Percentiles rank a stretch among this genome's conserved stretches.
These are phyloP conservation scores for Excalfactoria chinensis DNA, from an alignment of 2,113 vertebrate genomes.

Conservation along the genomic window DNA sequence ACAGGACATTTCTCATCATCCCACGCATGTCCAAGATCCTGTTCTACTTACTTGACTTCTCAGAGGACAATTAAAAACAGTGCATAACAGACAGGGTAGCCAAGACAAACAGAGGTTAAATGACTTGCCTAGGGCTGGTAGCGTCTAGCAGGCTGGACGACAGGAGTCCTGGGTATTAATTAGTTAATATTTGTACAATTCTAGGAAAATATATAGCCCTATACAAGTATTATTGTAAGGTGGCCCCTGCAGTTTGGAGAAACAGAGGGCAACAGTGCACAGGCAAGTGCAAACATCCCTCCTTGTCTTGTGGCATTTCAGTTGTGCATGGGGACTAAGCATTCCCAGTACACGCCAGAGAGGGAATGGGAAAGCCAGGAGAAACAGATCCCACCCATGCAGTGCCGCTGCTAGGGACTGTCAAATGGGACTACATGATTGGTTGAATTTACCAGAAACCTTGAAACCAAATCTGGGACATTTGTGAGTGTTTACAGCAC, in stretches of 20 bases:
- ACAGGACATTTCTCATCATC: background rate
- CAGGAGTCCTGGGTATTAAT: slow-evolving; percentile 61
- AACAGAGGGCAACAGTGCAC: slow-evolving; percentile 71
- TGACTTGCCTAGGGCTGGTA: slow-evolving; percentile 67
- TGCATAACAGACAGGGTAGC: slow-evolving; percentile 37
- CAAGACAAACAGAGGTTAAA: slow-evolving; percentile 66
- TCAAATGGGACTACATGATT: background rate
- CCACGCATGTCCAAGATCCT: background rate
- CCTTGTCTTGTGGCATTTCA: slow-evolving; percentile 34
- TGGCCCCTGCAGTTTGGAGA: slow-evolving; percentile 63
- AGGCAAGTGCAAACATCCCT: slow-evolving; percentile 47
- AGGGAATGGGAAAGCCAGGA: background rate
- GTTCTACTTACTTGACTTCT: slow-evolving; percentile 37
- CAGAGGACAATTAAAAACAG: slow-evolving; percentile 55
- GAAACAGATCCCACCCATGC: background rate
- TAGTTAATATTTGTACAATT: slow-evolving; percentile 72
- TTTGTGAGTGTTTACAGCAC: background rate
- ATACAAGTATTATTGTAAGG: slow-evolving; percentile 71
- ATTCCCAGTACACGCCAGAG: slow-evolving; percentile 26
- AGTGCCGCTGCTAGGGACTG: accelerated
- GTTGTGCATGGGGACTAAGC: background rate
- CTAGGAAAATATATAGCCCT: slow-evolving; percentile 69
- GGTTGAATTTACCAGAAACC: background rate
- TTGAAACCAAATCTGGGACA: background rate
- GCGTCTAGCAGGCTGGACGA: slow-evolving; percentile 20